A percentile compares a stretch with the other conserved stretches of the same genome.
Evolutionary conservation across 2,113 vertebrate species (phyloP).

Genomic region (Mellivora capensis): DNA sequence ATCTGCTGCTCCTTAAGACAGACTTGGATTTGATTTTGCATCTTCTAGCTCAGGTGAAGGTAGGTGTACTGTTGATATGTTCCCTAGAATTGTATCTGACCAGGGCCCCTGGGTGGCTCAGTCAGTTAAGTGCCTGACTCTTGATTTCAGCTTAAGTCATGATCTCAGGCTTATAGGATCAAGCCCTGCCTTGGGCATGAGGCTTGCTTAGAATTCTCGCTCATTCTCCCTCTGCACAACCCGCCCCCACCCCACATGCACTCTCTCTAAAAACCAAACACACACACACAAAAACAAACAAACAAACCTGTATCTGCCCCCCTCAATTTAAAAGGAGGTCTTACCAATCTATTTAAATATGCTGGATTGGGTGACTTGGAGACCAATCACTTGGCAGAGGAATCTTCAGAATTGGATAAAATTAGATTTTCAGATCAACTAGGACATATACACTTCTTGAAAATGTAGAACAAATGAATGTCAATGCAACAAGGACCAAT

Average conservation of each 20-base stretch:
- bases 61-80: neutral
- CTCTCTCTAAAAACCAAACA: too few species aligned
- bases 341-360: fast-evolving
- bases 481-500: constrained; percentile 26
- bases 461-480: constrained; percentile 16
- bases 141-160: neutral
- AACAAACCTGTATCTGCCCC: neutral
- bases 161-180: neutral
- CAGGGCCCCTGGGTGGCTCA: neutral
- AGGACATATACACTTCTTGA: neutral
- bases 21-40: neutral
- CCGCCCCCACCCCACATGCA: neutral
- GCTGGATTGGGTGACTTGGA: neutral
- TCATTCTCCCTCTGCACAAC: neutral
- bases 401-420: constrained; percentile 41
- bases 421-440: constrained; percentile 13
- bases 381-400: neutral
- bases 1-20: neutral
- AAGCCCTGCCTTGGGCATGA: neutral
- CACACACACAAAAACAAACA: too few species aligned
- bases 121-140: neutral
- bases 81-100: constrained; percentile 35
- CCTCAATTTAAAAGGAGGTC: neutral
- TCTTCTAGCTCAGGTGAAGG: neutral
- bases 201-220: neutral